A percentile compares a stretch with the other conserved stretches of the same genome.
phyloP scores from a whole-genome alignment of 1,140 invertebrate genomes.

The Adoxophyes honmai region DNA sequence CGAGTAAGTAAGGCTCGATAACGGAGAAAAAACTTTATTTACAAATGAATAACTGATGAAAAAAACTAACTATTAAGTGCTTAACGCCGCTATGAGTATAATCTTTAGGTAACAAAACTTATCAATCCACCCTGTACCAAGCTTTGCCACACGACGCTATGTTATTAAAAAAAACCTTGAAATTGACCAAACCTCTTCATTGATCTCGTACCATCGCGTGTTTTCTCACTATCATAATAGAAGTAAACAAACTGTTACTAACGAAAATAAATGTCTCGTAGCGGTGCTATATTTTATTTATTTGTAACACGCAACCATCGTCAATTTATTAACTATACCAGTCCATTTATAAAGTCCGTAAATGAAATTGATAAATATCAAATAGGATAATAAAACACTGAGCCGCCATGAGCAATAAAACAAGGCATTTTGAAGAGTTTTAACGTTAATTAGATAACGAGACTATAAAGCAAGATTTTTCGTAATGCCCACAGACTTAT shows the following conservation, averaged over 20 bases:
- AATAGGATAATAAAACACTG: not conserved
- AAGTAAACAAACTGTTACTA: constrained; percentile 49
- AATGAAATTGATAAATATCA: constrained; percentile 1
- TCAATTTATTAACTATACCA: constrained; percentile 36
- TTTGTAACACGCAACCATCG: constrained; percentile 51
- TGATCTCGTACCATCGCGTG: constrained; percentile 45
- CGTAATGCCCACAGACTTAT: too few species aligned
- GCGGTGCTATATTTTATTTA: constrained; percentile 62
- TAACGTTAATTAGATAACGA: too few species aligned
- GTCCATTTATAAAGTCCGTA: not conserved
- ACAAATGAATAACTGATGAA: too few species aligned
- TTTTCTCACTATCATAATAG: constrained; percentile 47
- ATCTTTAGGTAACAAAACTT: too few species aligned
- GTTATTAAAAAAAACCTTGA: too few species aligned
- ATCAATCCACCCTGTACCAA: too few species aligned
- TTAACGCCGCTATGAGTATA: too few species aligned
- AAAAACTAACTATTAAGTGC: too few species aligned
- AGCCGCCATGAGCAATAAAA: not conserved
- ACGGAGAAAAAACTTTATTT: too few species aligned
- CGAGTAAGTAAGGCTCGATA: too few species aligned
- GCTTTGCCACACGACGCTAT: too few species aligned
- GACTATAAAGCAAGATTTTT: too few species aligned
- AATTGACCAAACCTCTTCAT: not conserved
- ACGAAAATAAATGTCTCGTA: constrained; percentile 59
- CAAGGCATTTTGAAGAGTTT: not conserved